Percentiles rank a stretch among this genome's conserved stretches.
Evolutionary conservation across 1,140 invertebrate species (phyloP).

Genomic region (Hesperophylax magnus): DNA sequence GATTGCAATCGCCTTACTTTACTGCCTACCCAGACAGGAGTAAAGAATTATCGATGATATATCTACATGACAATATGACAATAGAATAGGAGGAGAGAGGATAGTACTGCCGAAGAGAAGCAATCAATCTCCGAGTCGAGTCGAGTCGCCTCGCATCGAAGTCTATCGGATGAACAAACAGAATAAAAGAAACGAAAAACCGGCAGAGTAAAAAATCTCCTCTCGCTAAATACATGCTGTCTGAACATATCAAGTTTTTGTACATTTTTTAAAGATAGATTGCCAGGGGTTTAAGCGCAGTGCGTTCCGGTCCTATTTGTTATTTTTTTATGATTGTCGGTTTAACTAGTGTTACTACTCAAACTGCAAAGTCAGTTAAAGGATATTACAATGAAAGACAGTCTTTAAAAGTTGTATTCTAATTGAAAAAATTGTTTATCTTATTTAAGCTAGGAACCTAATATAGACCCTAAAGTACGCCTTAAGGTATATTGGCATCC

Average conservation of each 20-base stretch:
- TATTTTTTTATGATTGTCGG: neutral
- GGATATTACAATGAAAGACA: no score
- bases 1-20: neutral
- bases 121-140: slow-evolving; percentile 3
- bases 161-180: neutral
- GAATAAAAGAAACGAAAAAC: slow-evolving; percentile 2
- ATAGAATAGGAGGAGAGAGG: neutral
- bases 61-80: neutral
- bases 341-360: no score
- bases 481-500: no score
- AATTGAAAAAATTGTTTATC: no score
- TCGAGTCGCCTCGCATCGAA: neutral
- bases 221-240: neutral
- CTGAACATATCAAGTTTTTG: neutral
- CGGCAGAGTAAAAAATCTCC: slow-evolving; percentile 1
- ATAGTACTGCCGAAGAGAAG: neutral
- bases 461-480: no score
- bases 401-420: no score
- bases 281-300: neutral
- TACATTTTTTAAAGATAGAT: neutral
- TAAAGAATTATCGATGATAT: no score
- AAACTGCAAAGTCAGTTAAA: no score
- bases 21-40: neutral
- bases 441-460: no score
- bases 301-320: neutral